Percentiles rank a stretch among this genome's conserved stretches.
Conservation (phyloP, 2,888 invertebrate genomes). For the Ganaspis brasiliensis region DNA sequence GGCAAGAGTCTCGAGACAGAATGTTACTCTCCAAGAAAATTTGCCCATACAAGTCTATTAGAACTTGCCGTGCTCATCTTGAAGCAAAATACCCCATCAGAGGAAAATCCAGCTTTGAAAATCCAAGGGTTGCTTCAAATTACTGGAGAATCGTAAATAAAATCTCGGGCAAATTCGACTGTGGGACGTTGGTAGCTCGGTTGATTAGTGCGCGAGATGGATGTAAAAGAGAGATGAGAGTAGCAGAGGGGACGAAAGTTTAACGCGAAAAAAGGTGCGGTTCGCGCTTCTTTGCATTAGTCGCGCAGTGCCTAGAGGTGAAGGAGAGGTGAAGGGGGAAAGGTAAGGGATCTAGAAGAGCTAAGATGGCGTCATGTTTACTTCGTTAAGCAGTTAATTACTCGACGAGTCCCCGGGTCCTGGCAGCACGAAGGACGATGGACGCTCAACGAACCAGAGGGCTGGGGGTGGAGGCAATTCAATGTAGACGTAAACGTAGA, state of each 20-base stretch:
- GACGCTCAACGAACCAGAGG: constrained; percentile 60
- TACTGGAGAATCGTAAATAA: constrained; percentile 39
- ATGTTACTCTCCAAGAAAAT: constrained; percentile 14
- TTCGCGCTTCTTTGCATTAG: constrained; percentile 63
- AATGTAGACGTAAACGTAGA: constrained; percentile 69
- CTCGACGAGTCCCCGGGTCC: constrained; percentile 75
- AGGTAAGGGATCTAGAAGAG: constrained; percentile 68
- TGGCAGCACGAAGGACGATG: constrained; percentile 70
- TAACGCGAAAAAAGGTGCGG: constrained; percentile 58
- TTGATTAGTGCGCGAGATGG: constrained; percentile 34
- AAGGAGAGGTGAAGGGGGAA: constrained; percentile 54
- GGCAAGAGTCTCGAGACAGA: constrained; percentile 19
- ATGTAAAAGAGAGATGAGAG: not conserved
- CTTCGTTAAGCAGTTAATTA: constrained; percentile 81
- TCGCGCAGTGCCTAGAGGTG: constrained; percentile 48
- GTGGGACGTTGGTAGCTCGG: not conserved
- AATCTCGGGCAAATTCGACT: constrained; percentile 16
- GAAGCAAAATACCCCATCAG: constrained; percentile 38
- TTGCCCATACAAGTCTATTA: constrained; percentile 35
- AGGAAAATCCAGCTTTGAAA: constrained; percentile 24
- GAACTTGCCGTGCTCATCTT: constrained; percentile 16
- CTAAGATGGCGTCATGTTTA: constrained; percentile 80
- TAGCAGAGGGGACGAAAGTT: too few relatives aligned
- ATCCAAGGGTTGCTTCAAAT: constrained; percentile 25
- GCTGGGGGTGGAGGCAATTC: constrained; percentile 67